Percentiles rank a stretch among this genome's conserved stretches.
Conservation (phyloP, 2,113 vertebrate species). For the Alouatta palliata region DNA sequence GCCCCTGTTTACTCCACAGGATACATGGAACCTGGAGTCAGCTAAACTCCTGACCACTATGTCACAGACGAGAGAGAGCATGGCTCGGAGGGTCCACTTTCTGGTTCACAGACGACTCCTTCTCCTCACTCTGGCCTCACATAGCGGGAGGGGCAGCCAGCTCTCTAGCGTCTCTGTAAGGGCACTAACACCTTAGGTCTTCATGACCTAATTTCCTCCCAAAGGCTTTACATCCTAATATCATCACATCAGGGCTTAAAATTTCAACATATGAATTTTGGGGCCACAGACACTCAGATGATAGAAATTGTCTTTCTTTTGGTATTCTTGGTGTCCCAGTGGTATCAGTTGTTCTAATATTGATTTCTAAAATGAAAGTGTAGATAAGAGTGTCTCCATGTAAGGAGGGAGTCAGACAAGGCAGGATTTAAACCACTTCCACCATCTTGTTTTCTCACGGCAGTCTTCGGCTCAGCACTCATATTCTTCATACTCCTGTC, state of each 20-base stretch:
- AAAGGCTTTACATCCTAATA: neutral
- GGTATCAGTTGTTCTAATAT: too few relatives aligned
- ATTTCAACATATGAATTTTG: neutral
- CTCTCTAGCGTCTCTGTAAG: neutral
- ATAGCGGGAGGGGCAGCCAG: too few relatives aligned
- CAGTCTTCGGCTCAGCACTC: neutral
- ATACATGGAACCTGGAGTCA: neutral
- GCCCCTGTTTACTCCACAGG: neutral
- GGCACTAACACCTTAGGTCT: neutral
- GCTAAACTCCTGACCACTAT: neutral
- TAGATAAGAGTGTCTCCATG: neutral
- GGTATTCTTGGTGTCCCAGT: neutral
- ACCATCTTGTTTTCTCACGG: neutral
- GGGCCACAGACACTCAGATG: neutral
- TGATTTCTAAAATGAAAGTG: neutral
- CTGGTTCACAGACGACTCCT: neutral
- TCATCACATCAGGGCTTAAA: neutral
- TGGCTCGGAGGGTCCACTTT: neutral
- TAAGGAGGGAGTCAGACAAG: neutral
- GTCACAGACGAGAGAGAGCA: slow-evolving; percentile 35
- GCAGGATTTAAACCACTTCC: neutral
- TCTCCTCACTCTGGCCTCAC: neutral
- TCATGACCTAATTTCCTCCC: neutral
- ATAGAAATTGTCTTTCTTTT: neutral
- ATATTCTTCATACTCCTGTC: neutral